Percentiles rank a stretch among this genome's conserved stretches.
These are phyloP conservation scores for Tarsius wallacei DNA, from an alignment of 2,797 vertebrate genomes.

Conservation along the genomic window DNA sequence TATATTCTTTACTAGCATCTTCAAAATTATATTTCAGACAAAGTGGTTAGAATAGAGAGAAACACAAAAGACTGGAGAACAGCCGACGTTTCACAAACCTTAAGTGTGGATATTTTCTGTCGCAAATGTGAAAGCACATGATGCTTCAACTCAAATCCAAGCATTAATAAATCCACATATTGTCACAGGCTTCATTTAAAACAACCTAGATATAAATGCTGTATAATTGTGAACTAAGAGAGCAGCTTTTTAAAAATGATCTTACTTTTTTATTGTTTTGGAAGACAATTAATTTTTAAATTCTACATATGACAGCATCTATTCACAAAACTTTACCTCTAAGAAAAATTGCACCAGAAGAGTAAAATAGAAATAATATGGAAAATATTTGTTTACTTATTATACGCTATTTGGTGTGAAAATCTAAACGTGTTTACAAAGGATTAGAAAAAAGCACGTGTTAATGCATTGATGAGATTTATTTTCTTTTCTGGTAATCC, in stretches of 20 bases:
- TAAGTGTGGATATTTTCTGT: conserved; percentile 27
- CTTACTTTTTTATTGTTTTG: conserved; percentile 16
- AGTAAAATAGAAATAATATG: not conserved
- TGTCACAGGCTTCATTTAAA: not conserved
- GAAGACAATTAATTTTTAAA: conserved; percentile 54
- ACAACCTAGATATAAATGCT: not conserved
- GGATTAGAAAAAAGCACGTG: conserved; percentile 49
- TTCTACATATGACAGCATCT: not conserved
- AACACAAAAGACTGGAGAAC: conserved; percentile 58
- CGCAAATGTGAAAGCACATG: not conserved
- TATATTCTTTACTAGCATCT: conserved; percentile 85
- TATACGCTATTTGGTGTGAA: conserved; percentile 37
- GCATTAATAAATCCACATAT: not conserved
- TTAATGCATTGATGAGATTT: conserved; percentile 17
- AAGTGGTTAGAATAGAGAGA: conserved; percentile 76
- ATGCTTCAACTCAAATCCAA: not conserved
- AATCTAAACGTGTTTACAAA: not conserved
- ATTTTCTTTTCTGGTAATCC: conserved; percentile 68
- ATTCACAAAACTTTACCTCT: not conserved
- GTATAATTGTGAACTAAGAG: not conserved
- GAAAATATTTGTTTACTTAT: not conserved
- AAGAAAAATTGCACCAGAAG: not conserved
- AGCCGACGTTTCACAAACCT: conserved; percentile 20
- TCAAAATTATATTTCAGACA: conserved; percentile 86
- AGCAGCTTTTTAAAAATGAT: not conserved